These are phyloP conservation scores for Apoda limacodes DNA, from an alignment of 2,888 invertebrate species.

Conservation along the genomic window DNA sequence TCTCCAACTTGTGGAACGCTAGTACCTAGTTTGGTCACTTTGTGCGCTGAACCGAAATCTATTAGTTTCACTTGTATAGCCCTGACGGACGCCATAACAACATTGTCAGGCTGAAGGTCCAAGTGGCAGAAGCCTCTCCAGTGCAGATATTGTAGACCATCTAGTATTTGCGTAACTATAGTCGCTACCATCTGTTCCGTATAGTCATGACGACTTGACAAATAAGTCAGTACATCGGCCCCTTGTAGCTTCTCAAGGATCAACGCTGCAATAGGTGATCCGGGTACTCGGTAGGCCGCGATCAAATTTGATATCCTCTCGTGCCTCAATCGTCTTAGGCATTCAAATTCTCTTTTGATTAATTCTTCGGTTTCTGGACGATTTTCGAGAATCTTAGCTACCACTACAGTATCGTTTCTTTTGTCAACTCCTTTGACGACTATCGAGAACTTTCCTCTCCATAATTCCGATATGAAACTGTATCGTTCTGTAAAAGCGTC, in stretches of 20 bases:
- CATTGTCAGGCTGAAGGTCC: slow-evolving; percentile 94
- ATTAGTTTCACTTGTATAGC: slow-evolving; percentile 90
- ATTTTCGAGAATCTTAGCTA: slow-evolving; percentile 85
- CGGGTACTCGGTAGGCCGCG: slow-evolving; percentile 78
- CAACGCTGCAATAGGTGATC: slow-evolving; percentile 76
- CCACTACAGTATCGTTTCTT: slow-evolving; percentile 78
- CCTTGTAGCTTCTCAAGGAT: slow-evolving; percentile 90
- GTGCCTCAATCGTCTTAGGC: slow-evolving; percentile 84
- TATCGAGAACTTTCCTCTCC: slow-evolving; percentile 87
- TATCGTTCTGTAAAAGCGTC: slow-evolving; percentile 79
- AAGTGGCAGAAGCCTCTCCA: slow-evolving; percentile 92
- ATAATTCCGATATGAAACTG: slow-evolving; percentile 87
- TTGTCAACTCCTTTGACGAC: slow-evolving; percentile 85
- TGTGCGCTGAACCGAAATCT: slow-evolving; percentile 90
- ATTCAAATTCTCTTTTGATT: slow-evolving; percentile 86
- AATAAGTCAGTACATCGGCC: slow-evolving; percentile 89
- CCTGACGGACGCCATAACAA: slow-evolving; percentile 89
- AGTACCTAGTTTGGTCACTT: slow-evolving; percentile 83
- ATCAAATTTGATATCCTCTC: slow-evolving; percentile 85
- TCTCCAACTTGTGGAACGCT: slow-evolving; percentile 77
- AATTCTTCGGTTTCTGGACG: slow-evolving; percentile 73
- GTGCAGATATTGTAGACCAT: slow-evolving; percentile 94
- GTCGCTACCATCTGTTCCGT: slow-evolving; percentile 92
- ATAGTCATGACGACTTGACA: slow-evolving; percentile 90
- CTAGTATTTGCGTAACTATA: slow-evolving; percentile 87